Percentiles rank a stretch among this genome's conserved stretches.
Evolutionary conservation across 2,113 vertebrate genomes (phyloP).

Genomic region (Ivindomyrus marchei): DNA sequence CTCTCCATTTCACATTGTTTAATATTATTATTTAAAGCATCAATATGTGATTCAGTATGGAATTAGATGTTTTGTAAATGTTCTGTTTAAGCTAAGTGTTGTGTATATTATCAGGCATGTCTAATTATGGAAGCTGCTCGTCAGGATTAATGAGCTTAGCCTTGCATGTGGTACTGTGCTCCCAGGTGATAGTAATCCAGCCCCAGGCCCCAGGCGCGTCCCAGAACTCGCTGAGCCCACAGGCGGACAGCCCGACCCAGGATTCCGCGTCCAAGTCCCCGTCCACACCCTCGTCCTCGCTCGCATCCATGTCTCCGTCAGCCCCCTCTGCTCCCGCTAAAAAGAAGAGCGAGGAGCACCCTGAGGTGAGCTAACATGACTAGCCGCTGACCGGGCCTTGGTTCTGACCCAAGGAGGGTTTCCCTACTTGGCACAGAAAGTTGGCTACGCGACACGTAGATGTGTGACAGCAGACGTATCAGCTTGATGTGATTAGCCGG

Average conservation of each 20-base stretch:
- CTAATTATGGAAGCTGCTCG: not conserved
- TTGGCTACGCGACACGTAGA: not conserved
- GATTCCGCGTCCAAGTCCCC: slow-evolving; percentile 59
- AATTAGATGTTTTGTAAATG: not conserved
- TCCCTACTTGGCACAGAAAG: not conserved
- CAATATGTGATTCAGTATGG: not conserved
- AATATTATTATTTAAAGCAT: not conserved
- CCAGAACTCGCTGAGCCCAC: slow-evolving; percentile 63
- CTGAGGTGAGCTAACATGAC: slow-evolving; percentile 51
- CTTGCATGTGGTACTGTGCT: not conserved
- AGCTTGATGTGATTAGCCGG: not conserved
- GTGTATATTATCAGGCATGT: not conserved
- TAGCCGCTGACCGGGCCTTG: not conserved
- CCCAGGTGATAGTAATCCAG: slow-evolving; percentile 91
- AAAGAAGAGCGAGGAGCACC: slow-evolving; percentile 71
- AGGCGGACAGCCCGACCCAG: slow-evolving; percentile 63
- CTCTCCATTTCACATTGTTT: not conserved
- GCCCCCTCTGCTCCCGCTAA: slow-evolving; percentile 57
- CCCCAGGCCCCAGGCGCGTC: slow-evolving; percentile 69
- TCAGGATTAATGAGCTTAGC: not conserved
- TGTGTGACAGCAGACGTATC: not conserved
- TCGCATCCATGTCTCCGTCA: not conserved
- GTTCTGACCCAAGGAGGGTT: not conserved
- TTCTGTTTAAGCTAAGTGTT: not conserved
- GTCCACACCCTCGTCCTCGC: not conserved